These are phyloP conservation scores for Myotis pilosus DNA, from an alignment of 2,797 vertebrate species.

Conservation along the genomic window DNA sequence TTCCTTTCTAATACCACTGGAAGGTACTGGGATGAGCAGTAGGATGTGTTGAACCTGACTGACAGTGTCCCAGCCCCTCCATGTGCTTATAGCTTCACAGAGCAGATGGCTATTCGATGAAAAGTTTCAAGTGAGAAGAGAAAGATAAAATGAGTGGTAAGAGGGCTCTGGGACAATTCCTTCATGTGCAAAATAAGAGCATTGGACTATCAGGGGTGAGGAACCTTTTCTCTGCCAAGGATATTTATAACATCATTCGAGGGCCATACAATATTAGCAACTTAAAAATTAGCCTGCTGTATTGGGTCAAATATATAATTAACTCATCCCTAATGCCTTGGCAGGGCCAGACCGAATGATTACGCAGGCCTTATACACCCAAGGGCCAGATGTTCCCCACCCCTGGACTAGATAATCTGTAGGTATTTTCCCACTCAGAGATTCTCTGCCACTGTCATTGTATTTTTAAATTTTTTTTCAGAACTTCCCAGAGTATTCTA, in stretches of 20 bases:
- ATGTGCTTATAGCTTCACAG: too few relatives aligned
- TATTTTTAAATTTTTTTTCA: background rate
- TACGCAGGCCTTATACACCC: too few relatives aligned
- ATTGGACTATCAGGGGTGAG: background rate
- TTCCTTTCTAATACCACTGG: background rate
- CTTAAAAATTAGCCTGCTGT: too few relatives aligned
- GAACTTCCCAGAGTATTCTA: background rate
- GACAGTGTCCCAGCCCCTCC: rapidly evolving
- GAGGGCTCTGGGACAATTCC: too few relatives aligned
- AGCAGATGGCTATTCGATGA: background rate
- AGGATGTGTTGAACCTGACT: background rate
- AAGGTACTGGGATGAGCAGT: background rate
- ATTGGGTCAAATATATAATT: too few relatives aligned
- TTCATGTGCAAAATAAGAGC: background rate
- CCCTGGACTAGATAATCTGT: background rate
- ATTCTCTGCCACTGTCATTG: background rate
- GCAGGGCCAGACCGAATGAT: too few relatives aligned
- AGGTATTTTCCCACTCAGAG: background rate
- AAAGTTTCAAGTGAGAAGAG: background rate
- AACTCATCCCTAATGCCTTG: too few relatives aligned
- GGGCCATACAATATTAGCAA: too few relatives aligned
- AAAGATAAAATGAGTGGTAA: background rate
- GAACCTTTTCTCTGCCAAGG: too few relatives aligned
- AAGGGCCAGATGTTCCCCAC: too few relatives aligned
- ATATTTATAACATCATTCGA: too few relatives aligned